Base-by-base conservation (phyloP, 2,888 invertebrate species). In the Amphipoea oculea region DNA sequence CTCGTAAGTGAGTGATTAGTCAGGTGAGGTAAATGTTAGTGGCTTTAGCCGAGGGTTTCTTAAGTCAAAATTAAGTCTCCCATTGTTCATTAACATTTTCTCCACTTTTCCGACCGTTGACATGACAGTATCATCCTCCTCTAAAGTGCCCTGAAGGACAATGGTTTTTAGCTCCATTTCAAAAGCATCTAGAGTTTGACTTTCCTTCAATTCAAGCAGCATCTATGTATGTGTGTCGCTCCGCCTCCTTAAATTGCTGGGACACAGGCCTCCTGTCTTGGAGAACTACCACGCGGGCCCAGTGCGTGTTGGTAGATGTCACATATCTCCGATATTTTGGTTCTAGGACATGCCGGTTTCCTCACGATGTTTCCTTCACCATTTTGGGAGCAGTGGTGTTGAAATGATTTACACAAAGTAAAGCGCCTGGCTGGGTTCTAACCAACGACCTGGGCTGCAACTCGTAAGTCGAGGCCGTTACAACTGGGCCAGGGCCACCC, bases 1-100 rank as follows among this genome's bases (percentile, higher is more conserved):
- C 45, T 76, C 54, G 29, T 68, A 36, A 80, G 29, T 12, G 23
- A 54, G 36, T 72, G 54, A 82, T 74, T 83, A 54, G 67, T 29
- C 23, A 54, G 60, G 11, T 42, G 14, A 7, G 60, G 6, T 74
- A 67, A 62, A 51, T 82, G 29, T 82, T 57, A 73, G 23, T n/a
- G 6, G 57, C n/a, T 42, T 63, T n/a, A 81, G 40, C 23, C 9
- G 11, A 57, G 6, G 17, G 11, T 40, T 78, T 9, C 20, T 62
- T 57, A 51, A 20, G 17, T 14, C 4, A 17, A 45, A 40, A 51
- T 5, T 4, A 42, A 17, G 11, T 11, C 5, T 73, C 45, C 6
- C 17, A 23, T 29, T 76, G 51, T 17, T 9, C 7, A 36, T 23
- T 20, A 12, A 7, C 4, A 29, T 68, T 51, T 48, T 29, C 20